Conservation (phyloP, 1,140 invertebrate species). For the Cydia fagiglandana region DNA sequence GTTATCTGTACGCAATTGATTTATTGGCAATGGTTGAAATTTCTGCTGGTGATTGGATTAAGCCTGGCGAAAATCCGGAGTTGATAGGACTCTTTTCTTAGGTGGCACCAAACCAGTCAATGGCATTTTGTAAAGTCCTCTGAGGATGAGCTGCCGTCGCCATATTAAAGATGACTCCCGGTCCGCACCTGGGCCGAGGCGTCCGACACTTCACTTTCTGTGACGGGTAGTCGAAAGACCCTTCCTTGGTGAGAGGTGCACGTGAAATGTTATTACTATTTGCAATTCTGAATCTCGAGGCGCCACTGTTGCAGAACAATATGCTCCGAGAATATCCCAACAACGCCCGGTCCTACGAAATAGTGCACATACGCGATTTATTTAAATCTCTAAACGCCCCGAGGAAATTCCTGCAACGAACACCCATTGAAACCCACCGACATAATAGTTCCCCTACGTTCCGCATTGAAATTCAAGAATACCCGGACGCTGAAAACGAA, state of each 20-base stretch:
- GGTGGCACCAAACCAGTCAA: too few species aligned
- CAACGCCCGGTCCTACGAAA: background rate
- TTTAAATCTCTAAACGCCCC: conserved; percentile 11
- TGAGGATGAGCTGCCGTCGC: too few species aligned
- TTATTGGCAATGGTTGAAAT: conserved; percentile 11
- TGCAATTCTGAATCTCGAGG: background rate
- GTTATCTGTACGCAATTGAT: conserved; percentile 14
- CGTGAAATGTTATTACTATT: too few species aligned
- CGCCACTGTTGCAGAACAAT: conserved; percentile 1
- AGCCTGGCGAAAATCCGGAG: background rate
- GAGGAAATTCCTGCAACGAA: conserved; percentile 14
- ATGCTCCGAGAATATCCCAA: background rate
- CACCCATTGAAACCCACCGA: conserved; percentile 19
- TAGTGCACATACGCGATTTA: conserved; percentile 9
- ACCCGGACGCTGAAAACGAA: conserved; percentile 11
- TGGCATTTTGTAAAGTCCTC: too few species aligned
- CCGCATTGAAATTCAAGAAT: conserved; percentile 16
- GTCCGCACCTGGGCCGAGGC: too few species aligned
- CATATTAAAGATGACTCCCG: too few species aligned
- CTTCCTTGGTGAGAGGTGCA: too few species aligned
- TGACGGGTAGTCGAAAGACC: too few species aligned
- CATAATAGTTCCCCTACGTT: conserved; percentile 15
- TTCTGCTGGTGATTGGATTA: background rate
- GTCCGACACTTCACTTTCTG: too few species aligned
- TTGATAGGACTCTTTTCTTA: background rate